phyloP scores from a whole-genome alignment of 92 coral and sea anemone species.

The Bergia sp. region DNA sequence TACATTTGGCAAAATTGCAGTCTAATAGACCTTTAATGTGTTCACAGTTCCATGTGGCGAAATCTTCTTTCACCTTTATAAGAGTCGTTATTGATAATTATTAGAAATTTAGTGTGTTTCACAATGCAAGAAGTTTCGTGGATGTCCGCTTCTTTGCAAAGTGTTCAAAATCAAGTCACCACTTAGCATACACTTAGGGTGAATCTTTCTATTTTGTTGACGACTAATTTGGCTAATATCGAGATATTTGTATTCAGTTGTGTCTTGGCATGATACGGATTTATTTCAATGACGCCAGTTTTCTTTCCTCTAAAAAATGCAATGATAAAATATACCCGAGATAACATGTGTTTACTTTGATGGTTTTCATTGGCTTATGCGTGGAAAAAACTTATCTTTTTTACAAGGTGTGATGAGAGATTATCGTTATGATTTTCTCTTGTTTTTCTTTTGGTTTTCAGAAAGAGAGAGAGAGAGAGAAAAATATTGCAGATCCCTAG shows the following conservation, averaged over 20 bases:
- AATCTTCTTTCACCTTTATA: slow-evolving; percentile 30
- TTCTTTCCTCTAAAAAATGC: slow-evolving; percentile 37
- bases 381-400: slow-evolving; percentile 18
- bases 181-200: neutral
- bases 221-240: slow-evolving; percentile 44
- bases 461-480: neutral
- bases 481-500: neutral
- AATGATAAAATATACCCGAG: slow-evolving; percentile 32
- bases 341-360: slow-evolving; percentile 35
- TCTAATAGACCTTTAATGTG: slow-evolving; percentile 38
- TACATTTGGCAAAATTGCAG: slow-evolving; percentile 31
- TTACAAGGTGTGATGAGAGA: slow-evolving; percentile 43
- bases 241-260: slow-evolving; percentile 31
- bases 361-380: slow-evolving; percentile 13
- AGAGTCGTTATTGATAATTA: neutral
- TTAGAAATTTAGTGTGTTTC: neutral
- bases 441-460: slow-evolving; percentile 32
- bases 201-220: slow-evolving; percentile 12
- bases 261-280: slow-evolving; percentile 29
- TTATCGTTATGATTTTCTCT: neutral
- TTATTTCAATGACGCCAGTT: slow-evolving; percentile 48
- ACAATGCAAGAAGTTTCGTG: neutral
- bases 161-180: neutral
- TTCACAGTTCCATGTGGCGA: slow-evolving; percentile 47
- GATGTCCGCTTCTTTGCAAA: neutral